Conservation (phyloP, 2,888 invertebrate genomes). For the Agriopis aurantiaria region DNA sequence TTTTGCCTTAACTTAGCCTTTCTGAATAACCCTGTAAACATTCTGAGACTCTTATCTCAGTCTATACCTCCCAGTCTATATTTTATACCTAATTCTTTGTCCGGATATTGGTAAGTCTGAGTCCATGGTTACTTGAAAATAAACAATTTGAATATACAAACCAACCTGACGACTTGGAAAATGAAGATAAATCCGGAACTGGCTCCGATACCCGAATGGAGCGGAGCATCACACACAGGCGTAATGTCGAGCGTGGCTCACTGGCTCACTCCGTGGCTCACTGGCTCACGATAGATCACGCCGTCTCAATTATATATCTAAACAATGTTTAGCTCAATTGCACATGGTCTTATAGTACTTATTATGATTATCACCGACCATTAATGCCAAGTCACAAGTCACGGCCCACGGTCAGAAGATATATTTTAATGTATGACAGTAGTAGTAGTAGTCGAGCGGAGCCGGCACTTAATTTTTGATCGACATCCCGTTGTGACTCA, state of each 20-base stretch:
- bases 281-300: not conserved
- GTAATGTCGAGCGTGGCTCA: constrained; percentile 10
- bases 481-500: constrained; percentile 1
- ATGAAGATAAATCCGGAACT: not conserved
- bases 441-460: not conserved
- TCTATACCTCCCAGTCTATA: too few relatives aligned
- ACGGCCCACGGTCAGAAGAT: too few relatives aligned
- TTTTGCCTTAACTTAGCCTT: too few relatives aligned
- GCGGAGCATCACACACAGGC: constrained; percentile 29
- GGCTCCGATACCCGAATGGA: constrained; percentile 8
- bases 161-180: constrained; percentile 13
- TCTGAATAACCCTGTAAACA: not conserved
- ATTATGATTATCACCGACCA: too few relatives aligned
- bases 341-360: too few relatives aligned
- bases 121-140: too few relatives aligned
- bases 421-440: too few relatives aligned
- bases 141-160: constrained; percentile 1
- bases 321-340: too few relatives aligned
- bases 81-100: too few relatives aligned
- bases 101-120: too few relatives aligned
- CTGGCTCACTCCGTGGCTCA: constrained; percentile 6
- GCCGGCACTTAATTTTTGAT: not conserved
- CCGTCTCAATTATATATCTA: not conserved
- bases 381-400: too few relatives aligned
- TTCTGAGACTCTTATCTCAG: constrained; percentile 4